These are phyloP conservation scores for Stegostoma tigrinum DNA, from an alignment of 2,113 vertebrate genomes.

Conservation along the genomic window DNA sequence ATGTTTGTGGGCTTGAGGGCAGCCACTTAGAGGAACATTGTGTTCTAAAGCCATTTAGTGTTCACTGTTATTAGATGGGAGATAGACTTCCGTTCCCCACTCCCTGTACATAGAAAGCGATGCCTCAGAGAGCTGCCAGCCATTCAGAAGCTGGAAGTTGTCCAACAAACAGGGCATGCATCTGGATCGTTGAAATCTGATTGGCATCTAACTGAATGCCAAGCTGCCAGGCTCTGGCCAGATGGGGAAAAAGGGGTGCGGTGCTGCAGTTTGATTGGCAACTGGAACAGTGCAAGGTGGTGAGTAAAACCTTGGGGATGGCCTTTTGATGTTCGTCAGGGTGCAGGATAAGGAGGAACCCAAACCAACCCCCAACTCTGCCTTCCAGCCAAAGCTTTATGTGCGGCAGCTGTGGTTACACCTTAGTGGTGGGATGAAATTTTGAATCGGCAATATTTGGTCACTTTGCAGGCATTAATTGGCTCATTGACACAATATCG, in stretches of 20 bases:
- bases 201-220: background rate
- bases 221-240: background rate
- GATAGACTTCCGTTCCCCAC: background rate
- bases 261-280: background rate
- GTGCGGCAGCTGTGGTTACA: background rate
- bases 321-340: too few species aligned
- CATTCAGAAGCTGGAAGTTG: background rate
- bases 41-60: too few species aligned
- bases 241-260: too few species aligned
- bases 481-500: background rate
- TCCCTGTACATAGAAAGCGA: background rate
- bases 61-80: background rate
- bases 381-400: too few species aligned
- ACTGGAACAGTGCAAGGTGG: background rate
- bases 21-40: background rate
- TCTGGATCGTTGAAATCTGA: background rate
- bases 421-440: background rate
- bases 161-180: background rate
- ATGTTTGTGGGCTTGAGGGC: background rate
- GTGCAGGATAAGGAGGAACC: background rate
- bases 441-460: background rate
- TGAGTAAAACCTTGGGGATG: background rate
- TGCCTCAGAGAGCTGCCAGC: background rate
- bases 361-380: too few species aligned
- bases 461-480: background rate